phyloP scores from a whole-genome alignment of 2,888 invertebrate genomes.

The Lagria hirta region DNA sequence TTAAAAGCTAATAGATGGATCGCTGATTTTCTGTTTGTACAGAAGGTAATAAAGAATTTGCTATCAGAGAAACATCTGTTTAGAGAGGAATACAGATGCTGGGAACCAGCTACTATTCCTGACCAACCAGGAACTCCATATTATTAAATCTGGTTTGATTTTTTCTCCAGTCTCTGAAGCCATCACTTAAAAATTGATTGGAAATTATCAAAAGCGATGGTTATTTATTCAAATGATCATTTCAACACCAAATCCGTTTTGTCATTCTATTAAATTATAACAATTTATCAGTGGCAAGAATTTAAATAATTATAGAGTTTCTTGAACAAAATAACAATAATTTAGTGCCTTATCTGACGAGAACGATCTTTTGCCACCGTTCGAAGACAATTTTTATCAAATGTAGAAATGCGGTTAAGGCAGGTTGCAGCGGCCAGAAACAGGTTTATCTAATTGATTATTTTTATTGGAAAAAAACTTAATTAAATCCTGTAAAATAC shows the following conservation, averaged over 20 bases:
- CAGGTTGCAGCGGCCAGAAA: constrained; percentile 28
- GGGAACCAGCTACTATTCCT: too few species aligned
- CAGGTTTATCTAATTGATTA: constrained; percentile 39
- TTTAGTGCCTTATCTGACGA: constrained; percentile 28
- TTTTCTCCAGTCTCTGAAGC: too few species aligned
- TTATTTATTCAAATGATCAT: constrained; percentile 14
- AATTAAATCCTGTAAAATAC: constrained; percentile 36
- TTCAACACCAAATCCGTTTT: constrained; percentile 24
- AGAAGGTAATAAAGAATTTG: too few species aligned
- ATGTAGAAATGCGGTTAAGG: constrained; percentile 10
- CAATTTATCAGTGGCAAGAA: constrained; percentile 30
- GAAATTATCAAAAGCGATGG: constrained; percentile 11
- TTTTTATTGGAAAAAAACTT: constrained; percentile 34
- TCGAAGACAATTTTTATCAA: constrained; percentile 20
- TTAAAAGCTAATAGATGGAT: too few species aligned
- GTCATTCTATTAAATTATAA: constrained; percentile 29
- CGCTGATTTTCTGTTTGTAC: too few species aligned
- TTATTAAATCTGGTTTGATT: too few species aligned
- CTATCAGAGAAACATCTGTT: too few species aligned
- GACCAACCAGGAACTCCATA: too few species aligned
- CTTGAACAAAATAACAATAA: constrained; percentile 31
- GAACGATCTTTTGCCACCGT: constrained; percentile 25
- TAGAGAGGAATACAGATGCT: too few species aligned
- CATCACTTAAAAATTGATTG: too few species aligned
- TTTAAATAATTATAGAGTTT: constrained; percentile 32